phyloP scores from a whole-genome alignment of 1,140 invertebrate species.

The Drosophila bocki region DNA sequence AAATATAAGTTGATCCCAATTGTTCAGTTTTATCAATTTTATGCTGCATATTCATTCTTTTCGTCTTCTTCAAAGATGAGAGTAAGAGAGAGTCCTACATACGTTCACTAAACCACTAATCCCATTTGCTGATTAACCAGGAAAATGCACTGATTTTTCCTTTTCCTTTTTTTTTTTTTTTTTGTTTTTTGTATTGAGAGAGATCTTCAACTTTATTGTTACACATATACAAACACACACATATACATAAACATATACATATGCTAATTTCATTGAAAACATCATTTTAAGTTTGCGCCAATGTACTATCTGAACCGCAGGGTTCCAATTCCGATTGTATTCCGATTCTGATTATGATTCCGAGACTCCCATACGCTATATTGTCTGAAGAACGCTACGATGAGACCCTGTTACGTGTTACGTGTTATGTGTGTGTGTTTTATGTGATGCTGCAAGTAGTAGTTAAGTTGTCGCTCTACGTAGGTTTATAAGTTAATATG shows the following conservation, averaged over 20 bases:
- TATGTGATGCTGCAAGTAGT: slow-evolving; percentile 54
- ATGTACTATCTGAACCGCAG: slow-evolving; percentile 14
- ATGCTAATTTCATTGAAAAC: slow-evolving; percentile 55
- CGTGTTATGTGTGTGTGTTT: slow-evolving; percentile 29
- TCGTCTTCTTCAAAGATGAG: slow-evolving; percentile 62
- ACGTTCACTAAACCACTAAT: slow-evolving; percentile 17
- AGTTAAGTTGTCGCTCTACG: slow-evolving; percentile 56
- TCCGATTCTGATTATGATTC: slow-evolving; percentile 12
- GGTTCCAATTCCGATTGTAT: slow-evolving; percentile 15
- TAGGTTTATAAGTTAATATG: slow-evolving; percentile 58
- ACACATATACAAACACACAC: slow-evolving; percentile 79
- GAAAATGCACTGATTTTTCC: slow-evolving; percentile 28
- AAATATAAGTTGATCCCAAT: slow-evolving; percentile 85
- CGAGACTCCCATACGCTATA: slow-evolving; percentile 27
- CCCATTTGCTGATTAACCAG: slow-evolving; percentile 34
- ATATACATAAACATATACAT: slow-evolving; percentile 61
- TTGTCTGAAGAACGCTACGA: slow-evolving; percentile 41
- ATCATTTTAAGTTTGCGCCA: slow-evolving; percentile 52
- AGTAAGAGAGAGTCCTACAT: slow-evolving; percentile 55
- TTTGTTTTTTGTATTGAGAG: slow-evolving; percentile 37
- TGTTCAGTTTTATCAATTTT: slow-evolving; percentile 85
- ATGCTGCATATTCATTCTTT: slow-evolving; percentile 77
- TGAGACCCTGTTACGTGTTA: slow-evolving; percentile 26
- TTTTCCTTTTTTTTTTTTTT: neutral
- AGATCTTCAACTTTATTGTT: slow-evolving; percentile 45